Evolutionary conservation across 2,113 vertebrate species (phyloP).

Genomic region (Rhynchomys soricoides): DNA sequence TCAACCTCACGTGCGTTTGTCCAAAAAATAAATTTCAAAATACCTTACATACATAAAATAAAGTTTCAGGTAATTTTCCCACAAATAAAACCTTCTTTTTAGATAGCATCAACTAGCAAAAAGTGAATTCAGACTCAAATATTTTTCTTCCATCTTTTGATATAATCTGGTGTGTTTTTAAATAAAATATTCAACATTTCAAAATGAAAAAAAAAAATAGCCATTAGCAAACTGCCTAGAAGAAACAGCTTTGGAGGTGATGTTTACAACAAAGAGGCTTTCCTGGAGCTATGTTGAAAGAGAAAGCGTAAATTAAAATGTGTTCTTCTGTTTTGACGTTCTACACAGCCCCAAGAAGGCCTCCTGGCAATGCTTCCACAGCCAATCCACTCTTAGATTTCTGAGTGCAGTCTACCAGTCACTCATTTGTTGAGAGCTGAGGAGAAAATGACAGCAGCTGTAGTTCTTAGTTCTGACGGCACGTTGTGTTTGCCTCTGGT

Average conservation of each 20-base stretch:
- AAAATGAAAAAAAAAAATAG: conserved; percentile 57
- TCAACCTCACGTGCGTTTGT: conserved; percentile 16
- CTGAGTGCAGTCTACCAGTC: conserved; percentile 45
- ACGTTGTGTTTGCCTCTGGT: conserved; percentile 52
- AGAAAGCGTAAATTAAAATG: not conserved
- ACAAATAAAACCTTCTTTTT: conserved; percentile 19
- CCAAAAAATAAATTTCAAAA: not conserved
- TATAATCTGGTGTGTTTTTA: conserved; percentile 23
- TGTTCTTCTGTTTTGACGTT: conserved; percentile 27
- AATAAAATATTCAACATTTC: conserved; percentile 58
- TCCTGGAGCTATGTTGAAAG: not conserved
- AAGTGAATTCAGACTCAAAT: not conserved
- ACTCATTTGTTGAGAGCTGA: conserved; percentile 61
- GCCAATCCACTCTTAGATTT: conserved; percentile 45
- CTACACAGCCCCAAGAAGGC: conserved; percentile 31
- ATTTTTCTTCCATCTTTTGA: not conserved
- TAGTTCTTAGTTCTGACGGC: conserved; percentile 24
- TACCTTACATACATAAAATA: not conserved
- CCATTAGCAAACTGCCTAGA: conserved; percentile 19
- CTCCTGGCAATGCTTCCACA: conserved; percentile 60
- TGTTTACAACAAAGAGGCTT: not conserved
- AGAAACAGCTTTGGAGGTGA: conserved; percentile 33
- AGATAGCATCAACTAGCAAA: not conserved
- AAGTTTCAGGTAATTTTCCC: not conserved
- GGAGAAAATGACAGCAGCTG: not conserved